Evolutionary conservation across 2,888 invertebrate species (phyloP).

Genomic region (Dynastes tityus): DNA sequence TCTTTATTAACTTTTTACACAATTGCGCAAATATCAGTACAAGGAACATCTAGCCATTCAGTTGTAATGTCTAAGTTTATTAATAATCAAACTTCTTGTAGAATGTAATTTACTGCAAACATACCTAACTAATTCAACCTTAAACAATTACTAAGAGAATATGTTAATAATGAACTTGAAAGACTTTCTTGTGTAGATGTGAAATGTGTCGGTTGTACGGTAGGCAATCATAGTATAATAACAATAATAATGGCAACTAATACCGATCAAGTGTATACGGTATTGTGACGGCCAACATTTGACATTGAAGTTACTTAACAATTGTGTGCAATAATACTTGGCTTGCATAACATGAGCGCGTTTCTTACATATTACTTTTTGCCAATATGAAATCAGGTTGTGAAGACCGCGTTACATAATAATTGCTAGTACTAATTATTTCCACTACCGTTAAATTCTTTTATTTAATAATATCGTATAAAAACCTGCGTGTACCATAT

Average conservation of each 20-base stretch:
- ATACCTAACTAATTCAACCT: no score
- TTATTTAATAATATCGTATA: no score
- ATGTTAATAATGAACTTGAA: conserved; percentile 14
- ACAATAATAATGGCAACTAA: conserved; percentile 17
- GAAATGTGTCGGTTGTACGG: neutral
- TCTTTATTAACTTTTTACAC: no score
- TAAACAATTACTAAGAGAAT: neutral
- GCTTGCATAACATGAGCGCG: conserved; percentile 34
- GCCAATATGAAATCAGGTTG: neutral
- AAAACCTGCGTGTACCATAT: no score
- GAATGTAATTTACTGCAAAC: no score
- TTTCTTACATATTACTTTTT: conserved; percentile 22
- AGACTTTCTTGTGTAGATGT: neutral
- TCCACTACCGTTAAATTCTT: neutral
- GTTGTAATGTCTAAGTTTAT: no score
- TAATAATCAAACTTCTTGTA: no score
- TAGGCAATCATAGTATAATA: conserved; percentile 8
- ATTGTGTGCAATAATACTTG: conserved; percentile 32
- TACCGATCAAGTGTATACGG: conserved; percentile 28
- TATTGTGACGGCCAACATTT: conserved; percentile 30
- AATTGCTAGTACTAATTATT: neutral
- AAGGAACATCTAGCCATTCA: no score
- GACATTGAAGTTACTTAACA: conserved; percentile 46
- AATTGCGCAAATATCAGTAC: no score
- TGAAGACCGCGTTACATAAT: conserved; percentile 17